These are phyloP conservation scores for Polydrusus pterygomalis DNA, from an alignment of 2,888 invertebrate species.

Conservation along the genomic window DNA sequence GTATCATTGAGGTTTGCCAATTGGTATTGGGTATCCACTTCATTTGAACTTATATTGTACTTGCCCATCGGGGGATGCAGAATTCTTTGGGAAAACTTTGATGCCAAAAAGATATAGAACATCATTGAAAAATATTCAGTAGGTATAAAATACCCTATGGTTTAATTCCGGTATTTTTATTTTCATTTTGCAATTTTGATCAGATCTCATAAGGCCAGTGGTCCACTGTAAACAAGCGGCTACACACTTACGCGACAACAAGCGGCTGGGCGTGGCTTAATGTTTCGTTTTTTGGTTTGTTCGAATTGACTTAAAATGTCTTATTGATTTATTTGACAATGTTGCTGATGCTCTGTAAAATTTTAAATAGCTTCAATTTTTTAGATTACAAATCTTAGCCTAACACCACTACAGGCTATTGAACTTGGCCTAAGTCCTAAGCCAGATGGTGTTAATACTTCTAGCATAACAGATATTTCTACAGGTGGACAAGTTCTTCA, in stretches of 20 bases:
- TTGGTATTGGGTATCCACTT: constrained; percentile 37
- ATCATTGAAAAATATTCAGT: constrained; percentile 29
- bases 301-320: too few relatives aligned
- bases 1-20: constrained; percentile 28
- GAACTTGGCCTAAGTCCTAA: not conserved
- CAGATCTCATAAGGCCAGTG: too few relatives aligned
- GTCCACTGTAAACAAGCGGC: too few relatives aligned
- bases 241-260: too few relatives aligned
- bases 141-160: too few relatives aligned
- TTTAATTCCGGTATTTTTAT: too few relatives aligned
- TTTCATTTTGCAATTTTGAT: too few relatives aligned
- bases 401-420: constrained; percentile 29
- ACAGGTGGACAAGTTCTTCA: constrained; percentile 29
- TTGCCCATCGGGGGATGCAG: constrained; percentile 25
- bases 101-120: constrained; percentile 18
- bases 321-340: too few relatives aligned
- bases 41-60: constrained; percentile 15
- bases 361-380: not conserved
- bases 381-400: constrained; percentile 16
- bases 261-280: too few relatives aligned
- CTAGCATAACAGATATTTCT: constrained; percentile 3
- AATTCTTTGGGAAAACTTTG: constrained; percentile 14
- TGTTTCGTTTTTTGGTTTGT: too few relatives aligned
- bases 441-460: not conserved
- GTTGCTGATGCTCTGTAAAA: too few relatives aligned